A percentile compares a stretch with the other conserved stretches of the same genome.
Conservation (phyloP, 1,140 invertebrate species). For the Papilio dardanus region DNA sequence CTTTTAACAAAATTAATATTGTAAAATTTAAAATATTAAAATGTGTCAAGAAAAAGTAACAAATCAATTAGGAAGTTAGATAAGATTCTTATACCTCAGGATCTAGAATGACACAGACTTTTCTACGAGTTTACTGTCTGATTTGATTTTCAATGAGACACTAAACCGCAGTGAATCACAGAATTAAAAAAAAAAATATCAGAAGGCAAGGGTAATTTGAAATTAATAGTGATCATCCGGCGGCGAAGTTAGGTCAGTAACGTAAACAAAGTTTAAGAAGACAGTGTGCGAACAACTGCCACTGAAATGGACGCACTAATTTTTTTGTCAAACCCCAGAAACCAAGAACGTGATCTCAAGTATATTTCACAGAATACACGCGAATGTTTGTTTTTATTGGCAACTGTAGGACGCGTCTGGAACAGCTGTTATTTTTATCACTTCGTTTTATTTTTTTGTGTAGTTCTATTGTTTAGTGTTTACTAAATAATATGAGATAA, state of each 20-base stretch:
- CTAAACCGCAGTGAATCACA: not conserved
- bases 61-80: too few species aligned
- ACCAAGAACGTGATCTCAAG: conserved; percentile 28
- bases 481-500: conserved; percentile 26
- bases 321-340: conserved; percentile 27
- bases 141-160: too few species aligned
- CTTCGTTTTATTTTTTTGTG: conserved; percentile 5
- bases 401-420: conserved; percentile 6
- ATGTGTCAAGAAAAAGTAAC: too few species aligned
- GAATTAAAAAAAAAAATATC: not conserved
- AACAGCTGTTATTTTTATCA: conserved; percentile 26
- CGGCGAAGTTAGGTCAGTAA: not conserved
- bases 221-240: conserved; percentile 6
- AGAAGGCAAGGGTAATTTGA: not conserved
- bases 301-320: conserved; percentile 1
- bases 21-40: too few species aligned
- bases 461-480: conserved; percentile 1
- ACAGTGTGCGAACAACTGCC: conserved; percentile 19
- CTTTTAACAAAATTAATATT: not conserved
- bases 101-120: too few species aligned
- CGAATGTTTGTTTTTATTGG: conserved; percentile 32
- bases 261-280: conserved; percentile 20
- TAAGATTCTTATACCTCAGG: too few species aligned
- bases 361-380: conserved; percentile 29
- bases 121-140: too few species aligned